phyloP scores from a whole-genome alignment of 2,888 invertebrate species.

The Phortica okadai region DNA sequence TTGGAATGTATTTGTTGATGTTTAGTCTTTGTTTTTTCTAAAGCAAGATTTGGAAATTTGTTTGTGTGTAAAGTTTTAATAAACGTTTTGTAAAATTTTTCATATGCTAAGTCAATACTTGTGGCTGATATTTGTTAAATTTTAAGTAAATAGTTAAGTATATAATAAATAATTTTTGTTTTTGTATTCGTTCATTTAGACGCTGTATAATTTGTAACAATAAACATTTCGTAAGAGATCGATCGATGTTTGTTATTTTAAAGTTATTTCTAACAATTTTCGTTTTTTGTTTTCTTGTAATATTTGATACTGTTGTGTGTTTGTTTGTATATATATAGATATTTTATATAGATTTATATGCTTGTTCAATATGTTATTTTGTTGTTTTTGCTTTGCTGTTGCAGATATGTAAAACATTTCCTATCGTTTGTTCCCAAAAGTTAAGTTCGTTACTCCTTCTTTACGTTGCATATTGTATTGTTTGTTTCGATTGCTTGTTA shows the following conservation, averaged over 20 bases:
- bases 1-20: constrained; percentile 10
- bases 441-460: constrained; percentile 45
- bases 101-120: not conserved
- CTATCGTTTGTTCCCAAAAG: constrained; percentile 63
- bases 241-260: constrained; percentile 37
- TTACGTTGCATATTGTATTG: constrained; percentile 34
- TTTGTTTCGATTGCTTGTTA: not conserved
- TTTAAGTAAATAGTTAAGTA: constrained; percentile 46
- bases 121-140: constrained; percentile 10
- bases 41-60: not conserved
- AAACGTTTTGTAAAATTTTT: constrained; percentile 19
- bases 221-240: constrained; percentile 59
- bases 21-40: not conserved
- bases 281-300: constrained; percentile 48
- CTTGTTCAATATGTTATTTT: constrained; percentile 30
- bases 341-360: constrained; percentile 53
- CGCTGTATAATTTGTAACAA: constrained; percentile 58
- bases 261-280: constrained; percentile 27
- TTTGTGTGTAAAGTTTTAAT: not conserved
- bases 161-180: constrained; percentile 27
- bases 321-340: constrained; percentile 6
- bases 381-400: constrained; percentile 40
- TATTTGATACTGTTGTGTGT: constrained; percentile 16
- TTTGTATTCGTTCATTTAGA: not conserved
- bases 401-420: constrained; percentile 66